Evolutionary conservation across 2,888 invertebrate genomes (phyloP), one percentile per base, ranked within the genome.

Genomic region (Sarcophaga rosellei): DNA sequence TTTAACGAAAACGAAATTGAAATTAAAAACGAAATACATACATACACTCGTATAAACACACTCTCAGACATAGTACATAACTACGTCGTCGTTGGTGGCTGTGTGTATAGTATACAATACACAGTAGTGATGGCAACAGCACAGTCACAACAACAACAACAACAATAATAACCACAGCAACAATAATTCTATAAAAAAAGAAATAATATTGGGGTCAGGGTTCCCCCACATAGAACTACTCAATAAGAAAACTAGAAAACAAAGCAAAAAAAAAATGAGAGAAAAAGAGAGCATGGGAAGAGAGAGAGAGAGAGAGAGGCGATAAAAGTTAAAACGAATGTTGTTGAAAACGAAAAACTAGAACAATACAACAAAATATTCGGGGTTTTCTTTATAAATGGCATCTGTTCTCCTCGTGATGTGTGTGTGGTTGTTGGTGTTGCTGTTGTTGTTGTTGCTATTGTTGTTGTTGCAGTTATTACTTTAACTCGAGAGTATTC

Each of bases 161-260:
- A 68, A 77, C 44, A 3, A 73, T 70, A 57, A 85, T 53, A 17
- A 53, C 61, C 17, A 62, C 45, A 73, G 17, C 74, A 68, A 81
- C 23, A 1, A 73, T 47, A 83, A 53, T 15, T 53, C 15, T 53
- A 53, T 53, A 59, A 72, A 75, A 83, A 70, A 69, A 57, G 23
- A n/a, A n/a, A n/a, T n/a, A 76, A 84, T 82, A 87, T 84, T 84
- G 85, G 80, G 79, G 85, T 82, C 82, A 85, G 84, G 82, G 87
- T 85, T 82, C 66, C 81, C 84, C 84, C 79, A 87, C 76, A 73
- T 78, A 81, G 74, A 69, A 81, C 72, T 65, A 61, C 77, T 62
- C 47, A 25, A 61, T 44, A 78, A 68, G 45, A 65, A 68, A 69
- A 44, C 17, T 63, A 70, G 65, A 75, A 53, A 74, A 70, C 45